phyloP scores from a whole-genome alignment of 2,113 vertebrate species.

The Phylloscopus whistleri region DNA sequence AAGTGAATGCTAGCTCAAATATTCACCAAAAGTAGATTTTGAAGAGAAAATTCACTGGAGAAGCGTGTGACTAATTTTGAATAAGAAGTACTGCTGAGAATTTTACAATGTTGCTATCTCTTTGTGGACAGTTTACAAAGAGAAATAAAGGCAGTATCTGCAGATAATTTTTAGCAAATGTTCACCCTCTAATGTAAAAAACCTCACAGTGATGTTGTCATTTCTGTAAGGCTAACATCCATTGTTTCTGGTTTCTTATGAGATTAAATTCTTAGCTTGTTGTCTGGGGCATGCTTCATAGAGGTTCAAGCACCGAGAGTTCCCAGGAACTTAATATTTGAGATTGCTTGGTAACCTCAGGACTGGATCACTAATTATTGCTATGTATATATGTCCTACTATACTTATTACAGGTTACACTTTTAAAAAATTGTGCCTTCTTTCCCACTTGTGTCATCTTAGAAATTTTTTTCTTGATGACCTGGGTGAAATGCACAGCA shows the following conservation, averaged over 20 bases:
- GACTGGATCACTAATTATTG: background rate
- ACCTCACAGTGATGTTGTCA: background rate
- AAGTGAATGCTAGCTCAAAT: conserved; percentile 47
- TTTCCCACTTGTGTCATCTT: background rate
- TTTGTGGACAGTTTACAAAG: background rate
- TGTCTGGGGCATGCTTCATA: background rate
- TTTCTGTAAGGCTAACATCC: background rate
- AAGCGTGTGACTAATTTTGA: conserved; percentile 37
- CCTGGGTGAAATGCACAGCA: background rate
- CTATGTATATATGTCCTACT: background rate
- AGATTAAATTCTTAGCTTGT: conserved; percentile 3
- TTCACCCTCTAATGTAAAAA: background rate
- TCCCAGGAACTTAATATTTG: background rate
- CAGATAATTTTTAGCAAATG: background rate
- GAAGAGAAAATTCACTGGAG: conserved; percentile 29
- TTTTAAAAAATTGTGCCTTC: background rate
- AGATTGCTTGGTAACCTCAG: background rate
- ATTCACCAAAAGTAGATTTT: conserved; percentile 48
- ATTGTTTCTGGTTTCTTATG: background rate
- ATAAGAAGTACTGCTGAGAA: conserved; percentile 34
- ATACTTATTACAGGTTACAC: background rate
- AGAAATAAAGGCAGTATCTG: conserved; percentile 7
- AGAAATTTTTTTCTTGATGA: background rate
- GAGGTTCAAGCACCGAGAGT: background rate
- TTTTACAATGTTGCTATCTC: conserved; percentile 22